These are phyloP conservation scores for Arrhamphus sclerolepis DNA, from an alignment of 2,797 vertebrate genomes.

Conservation along the genomic window DNA sequence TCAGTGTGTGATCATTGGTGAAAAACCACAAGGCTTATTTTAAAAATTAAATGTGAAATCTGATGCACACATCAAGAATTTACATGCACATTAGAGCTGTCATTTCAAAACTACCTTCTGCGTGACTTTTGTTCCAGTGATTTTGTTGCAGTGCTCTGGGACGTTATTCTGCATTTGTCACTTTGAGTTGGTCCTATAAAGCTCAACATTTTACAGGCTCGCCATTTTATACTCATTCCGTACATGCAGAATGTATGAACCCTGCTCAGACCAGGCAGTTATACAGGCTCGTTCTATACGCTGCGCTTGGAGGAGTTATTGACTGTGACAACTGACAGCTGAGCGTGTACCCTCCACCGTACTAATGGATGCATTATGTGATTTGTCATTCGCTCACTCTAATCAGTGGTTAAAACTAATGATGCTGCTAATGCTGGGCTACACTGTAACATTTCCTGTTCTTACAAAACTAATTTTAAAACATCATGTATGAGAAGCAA, in stretches of 20 bases:
- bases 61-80: too few relatives aligned
- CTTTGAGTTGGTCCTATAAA: too few relatives aligned
- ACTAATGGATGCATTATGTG: slow-evolving; percentile 32
- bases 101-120: neutral
- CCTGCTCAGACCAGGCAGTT: slow-evolving; percentile 18
- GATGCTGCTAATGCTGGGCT: slow-evolving; percentile 12
- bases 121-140: neutral
- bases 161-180: neutral
- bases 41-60: slow-evolving; percentile 1
- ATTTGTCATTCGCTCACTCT: slow-evolving; percentile 18
- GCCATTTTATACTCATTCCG: neutral
- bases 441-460: slow-evolving; percentile 14
- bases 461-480: too few relatives aligned
- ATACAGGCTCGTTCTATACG: neutral
- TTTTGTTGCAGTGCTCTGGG: neutral
- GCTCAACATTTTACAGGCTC: neutral
- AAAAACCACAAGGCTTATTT: neutral
- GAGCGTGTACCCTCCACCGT: slow-evolving; percentile 27
- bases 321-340: slow-evolving; percentile 10
- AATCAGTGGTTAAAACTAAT: slow-evolving; percentile 37
- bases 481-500: too few relatives aligned
- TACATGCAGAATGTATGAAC: neutral
- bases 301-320: slow-evolving; percentile 17
- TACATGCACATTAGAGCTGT: neutral
- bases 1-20: neutral